These are phyloP conservation scores for Blastomussa wellsi DNA, from an alignment of 92 coral and sea anemone genomes.

Conservation along the genomic window DNA sequence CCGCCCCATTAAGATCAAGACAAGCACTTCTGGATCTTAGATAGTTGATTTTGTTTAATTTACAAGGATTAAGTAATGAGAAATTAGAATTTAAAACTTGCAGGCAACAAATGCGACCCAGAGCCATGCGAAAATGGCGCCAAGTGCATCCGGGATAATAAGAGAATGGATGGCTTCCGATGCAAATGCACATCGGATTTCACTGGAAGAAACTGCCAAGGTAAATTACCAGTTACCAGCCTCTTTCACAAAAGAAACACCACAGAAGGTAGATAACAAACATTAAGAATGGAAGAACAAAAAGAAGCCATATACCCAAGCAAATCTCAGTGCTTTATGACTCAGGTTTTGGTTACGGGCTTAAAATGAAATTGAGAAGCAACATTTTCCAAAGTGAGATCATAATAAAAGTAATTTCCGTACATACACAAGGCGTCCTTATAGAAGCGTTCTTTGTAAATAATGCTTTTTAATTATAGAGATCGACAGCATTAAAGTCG, in stretches of 20 bases:
- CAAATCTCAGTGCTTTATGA: too few species aligned
- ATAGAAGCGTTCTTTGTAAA: neutral
- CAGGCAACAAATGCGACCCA: conserved; percentile 91
- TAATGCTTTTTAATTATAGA: neutral
- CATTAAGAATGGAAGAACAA: neutral
- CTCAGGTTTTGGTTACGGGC: too few species aligned
- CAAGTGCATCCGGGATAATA: conserved; percentile 84
- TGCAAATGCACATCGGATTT: conserved; percentile 96
- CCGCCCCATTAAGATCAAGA: neutral
- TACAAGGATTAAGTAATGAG: neutral
- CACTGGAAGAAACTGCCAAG: conserved; percentile 97
- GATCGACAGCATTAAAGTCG: neutral
- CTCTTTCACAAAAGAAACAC: neutral
- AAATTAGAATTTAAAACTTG: neutral
- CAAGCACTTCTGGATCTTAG: neutral
- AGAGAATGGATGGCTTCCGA: conserved; percentile 92
- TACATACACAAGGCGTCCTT: too few species aligned
- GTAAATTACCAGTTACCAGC: conserved; percentile 23
- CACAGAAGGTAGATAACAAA: neutral
- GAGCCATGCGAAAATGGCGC: conserved; percentile 92
- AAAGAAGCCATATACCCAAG: neutral
- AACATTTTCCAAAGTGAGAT: too few species aligned
- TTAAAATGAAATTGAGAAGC: too few species aligned
- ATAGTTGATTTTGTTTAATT: neutral
- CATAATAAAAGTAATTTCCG: too few species aligned